These are phyloP conservation scores for Troglohyphantes excavatus DNA, from an alignment of 2,888 invertebrate species.

Conservation along the genomic window DNA sequence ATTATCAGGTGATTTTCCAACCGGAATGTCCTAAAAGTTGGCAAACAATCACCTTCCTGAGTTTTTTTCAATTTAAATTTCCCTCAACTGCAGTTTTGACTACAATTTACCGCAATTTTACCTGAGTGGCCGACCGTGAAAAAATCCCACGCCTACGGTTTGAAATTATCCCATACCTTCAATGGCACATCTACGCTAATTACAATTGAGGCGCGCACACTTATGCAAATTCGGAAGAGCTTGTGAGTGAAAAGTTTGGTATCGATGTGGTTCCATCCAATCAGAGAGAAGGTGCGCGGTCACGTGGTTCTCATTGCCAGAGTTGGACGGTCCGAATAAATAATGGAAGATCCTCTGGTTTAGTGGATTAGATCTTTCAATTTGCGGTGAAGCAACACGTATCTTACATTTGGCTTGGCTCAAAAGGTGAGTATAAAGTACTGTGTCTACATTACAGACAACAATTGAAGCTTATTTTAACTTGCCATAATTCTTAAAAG, in stretches of 20 bases:
- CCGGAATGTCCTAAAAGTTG: not conserved
- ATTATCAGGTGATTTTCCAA: not conserved
- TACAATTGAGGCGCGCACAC: not conserved
- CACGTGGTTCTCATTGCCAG: constrained; percentile 63
- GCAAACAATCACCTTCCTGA: not conserved
- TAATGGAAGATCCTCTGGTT: constrained; percentile 25
- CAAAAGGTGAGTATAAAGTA: not conserved
- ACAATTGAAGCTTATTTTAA: too few species aligned
- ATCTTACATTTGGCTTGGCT: not conserved
- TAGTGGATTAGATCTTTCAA: constrained; percentile 29
- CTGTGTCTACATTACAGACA: too few species aligned
- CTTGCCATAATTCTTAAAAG: too few species aligned
- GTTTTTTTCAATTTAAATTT: not conserved
- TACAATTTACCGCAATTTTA: not conserved
- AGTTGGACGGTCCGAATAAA: constrained; percentile 55
- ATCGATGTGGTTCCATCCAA: constrained; percentile 33
- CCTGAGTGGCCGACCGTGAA: not conserved
- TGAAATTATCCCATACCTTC: not conserved
- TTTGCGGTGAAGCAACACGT: constrained; percentile 13
- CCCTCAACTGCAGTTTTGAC: not conserved
- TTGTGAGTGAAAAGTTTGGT: constrained; percentile 57
- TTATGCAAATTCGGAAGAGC: constrained; percentile 6
- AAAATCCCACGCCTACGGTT: not conserved
- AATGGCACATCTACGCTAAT: not conserved
- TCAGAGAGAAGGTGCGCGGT: constrained; percentile 9